phyloP scores from a whole-genome alignment of 2,888 invertebrate species.

The Pollenia amentaria region DNA sequence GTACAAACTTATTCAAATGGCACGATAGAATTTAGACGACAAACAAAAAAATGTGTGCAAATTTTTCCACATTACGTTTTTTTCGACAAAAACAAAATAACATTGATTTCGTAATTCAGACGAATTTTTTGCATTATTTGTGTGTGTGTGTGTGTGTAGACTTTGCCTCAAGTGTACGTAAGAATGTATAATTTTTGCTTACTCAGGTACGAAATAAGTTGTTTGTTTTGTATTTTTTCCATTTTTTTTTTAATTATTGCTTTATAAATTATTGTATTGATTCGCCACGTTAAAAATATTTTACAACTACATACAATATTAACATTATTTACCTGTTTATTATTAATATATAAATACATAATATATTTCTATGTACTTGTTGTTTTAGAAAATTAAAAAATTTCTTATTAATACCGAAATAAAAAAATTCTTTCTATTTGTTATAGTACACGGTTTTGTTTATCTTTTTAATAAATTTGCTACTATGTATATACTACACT shows the following conservation, averaged over 20 bases:
- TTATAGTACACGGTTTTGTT: neutral
- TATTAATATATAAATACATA: neutral
- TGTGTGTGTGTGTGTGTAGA: conserved; percentile 16
- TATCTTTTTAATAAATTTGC: conserved; percentile 21
- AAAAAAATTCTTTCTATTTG: neutral
- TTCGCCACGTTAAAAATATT: conserved; percentile 48
- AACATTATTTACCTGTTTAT: conserved; percentile 30
- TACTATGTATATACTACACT: neutral
- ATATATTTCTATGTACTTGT: too few relatives aligned
- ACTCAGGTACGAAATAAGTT: conserved; percentile 39
- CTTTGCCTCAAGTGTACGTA: neutral
- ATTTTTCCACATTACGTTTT: conserved; percentile 60
- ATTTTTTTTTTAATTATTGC: conserved; percentile 8
- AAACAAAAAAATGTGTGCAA: conserved; percentile 37
- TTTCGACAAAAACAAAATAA: conserved; percentile 48
- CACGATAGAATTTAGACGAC: conserved; percentile 40
- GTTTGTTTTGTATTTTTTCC: conserved; percentile 4
- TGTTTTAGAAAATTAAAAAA: too few relatives aligned
- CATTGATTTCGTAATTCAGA: conserved; percentile 66
- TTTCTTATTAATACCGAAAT: conserved; percentile 8
- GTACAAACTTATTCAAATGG: neutral
- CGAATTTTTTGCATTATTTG: conserved; percentile 34
- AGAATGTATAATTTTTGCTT: conserved; percentile 39
- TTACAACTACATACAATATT: conserved; percentile 20
- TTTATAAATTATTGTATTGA: conserved; percentile 15